Percentiles rank a stretch among this genome's conserved stretches.
Evolutionary conservation across 2,888 invertebrate species (phyloP).

Genomic region (Tholera decimalis): DNA sequence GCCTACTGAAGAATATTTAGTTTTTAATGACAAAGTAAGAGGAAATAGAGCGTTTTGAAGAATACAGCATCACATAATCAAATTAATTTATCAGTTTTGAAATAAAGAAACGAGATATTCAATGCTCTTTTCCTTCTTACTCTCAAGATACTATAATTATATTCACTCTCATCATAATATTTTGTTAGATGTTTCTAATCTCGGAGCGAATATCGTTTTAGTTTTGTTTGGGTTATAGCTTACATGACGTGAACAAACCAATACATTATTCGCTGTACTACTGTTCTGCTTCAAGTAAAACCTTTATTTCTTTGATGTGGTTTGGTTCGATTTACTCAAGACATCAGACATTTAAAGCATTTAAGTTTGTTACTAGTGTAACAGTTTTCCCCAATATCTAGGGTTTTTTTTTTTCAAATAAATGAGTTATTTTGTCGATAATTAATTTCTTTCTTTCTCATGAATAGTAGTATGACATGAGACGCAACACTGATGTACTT

Average conservation of each 20-base stretch:
- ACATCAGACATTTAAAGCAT: too few relatives aligned
- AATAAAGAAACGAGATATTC: not conserved
- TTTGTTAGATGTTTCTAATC: too few relatives aligned
- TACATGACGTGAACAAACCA: too few relatives aligned
- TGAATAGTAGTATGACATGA: too few relatives aligned
- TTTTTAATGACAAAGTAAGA: not conserved
- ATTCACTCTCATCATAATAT: not conserved
- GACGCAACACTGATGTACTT: conserved; percentile 14
- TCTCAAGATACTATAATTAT: not conserved
- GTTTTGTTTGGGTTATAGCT: too few relatives aligned
- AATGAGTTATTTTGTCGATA: not conserved
- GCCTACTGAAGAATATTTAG: conserved; percentile 14
- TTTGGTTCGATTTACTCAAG: too few relatives aligned
- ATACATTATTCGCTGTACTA: too few relatives aligned
- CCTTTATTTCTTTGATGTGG: too few relatives aligned
- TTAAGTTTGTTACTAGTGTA: too few relatives aligned
- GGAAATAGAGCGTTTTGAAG: conserved; percentile 4
- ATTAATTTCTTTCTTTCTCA: not conserved
- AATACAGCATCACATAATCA: not conserved
- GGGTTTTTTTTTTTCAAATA: not conserved
- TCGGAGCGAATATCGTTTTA: not conserved
- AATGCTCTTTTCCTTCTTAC: not conserved
- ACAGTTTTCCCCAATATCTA: not conserved
- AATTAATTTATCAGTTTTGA: not conserved
- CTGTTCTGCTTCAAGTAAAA: too few relatives aligned